Evolutionary conservation across 2,888 invertebrate genomes (phyloP).

Genomic region (Agrochola lychnidis): DNA sequence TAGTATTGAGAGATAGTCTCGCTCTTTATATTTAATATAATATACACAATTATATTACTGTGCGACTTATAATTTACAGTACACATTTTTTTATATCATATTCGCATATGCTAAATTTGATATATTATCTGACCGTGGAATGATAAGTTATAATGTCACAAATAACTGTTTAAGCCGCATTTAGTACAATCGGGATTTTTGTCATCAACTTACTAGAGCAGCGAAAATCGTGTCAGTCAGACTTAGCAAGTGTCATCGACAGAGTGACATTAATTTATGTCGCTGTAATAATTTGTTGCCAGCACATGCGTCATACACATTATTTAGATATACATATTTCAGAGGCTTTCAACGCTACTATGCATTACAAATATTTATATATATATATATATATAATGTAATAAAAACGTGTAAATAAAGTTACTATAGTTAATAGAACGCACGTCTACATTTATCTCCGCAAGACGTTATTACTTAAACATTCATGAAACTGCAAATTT

Average conservation of each 20-base stretch:
- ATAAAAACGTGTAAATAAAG: constrained; percentile 90
- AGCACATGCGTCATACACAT: constrained; percentile 77
- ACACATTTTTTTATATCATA: constrained; percentile 15
- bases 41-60: constrained; percentile 59
- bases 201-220: constrained; percentile 40
- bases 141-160: constrained; percentile 58
- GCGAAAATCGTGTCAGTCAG: constrained; percentile 33
- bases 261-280: constrained; percentile 32
- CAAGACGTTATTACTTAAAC: constrained; percentile 82
- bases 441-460: constrained; percentile 81
- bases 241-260: constrained; percentile 28
- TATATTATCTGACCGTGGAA: constrained; percentile 72
- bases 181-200: constrained; percentile 28
- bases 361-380: constrained; percentile 86
- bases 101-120: constrained; percentile 29
- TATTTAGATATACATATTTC: constrained; percentile 76
- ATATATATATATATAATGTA: constrained; percentile 70
- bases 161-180: constrained; percentile 21
- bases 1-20: constrained; percentile 79
- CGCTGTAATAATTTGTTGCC: constrained; percentile 76
- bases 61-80: constrained; percentile 38
- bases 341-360: constrained; percentile 87
- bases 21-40: constrained; percentile 65
- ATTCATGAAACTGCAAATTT: constrained; percentile 88
- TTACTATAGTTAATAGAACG: constrained; percentile 87